Evolutionary conservation across 2,888 invertebrate species (phyloP), one percentile per base, ranked within the genome.

Genomic region (Anorthoa munda): DNA sequence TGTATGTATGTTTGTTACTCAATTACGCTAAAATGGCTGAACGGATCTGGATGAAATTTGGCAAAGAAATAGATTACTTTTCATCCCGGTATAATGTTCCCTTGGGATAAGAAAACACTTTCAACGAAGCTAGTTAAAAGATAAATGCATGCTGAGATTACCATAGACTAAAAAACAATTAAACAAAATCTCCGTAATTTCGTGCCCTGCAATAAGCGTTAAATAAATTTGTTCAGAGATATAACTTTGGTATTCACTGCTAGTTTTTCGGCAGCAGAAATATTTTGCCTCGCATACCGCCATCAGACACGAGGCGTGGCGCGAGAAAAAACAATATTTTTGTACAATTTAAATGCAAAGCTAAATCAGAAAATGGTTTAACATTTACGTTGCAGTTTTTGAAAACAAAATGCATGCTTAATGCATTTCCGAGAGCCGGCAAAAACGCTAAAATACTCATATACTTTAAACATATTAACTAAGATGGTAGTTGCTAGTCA

Each of bases 291-390:
- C 64, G 74, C 80, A 73, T 65, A 79, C 83, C 67, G 53, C 48
- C 48, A 58, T 51, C 53, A 65, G 83, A 79, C 73, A 83, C 51
- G 80, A 68, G 68, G 59, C 23, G 51, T 13, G 46, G 46, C 21
- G 72, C 56, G 66, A 53, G 58, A 69, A 66, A 82, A 83, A 72
- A 78, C 68, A 59, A 72, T 72, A 73, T 83, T 83, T 80, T 83
- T 79, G 55, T 69, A 66, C 68, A 81, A 73, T 81, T 83, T 83
- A 83, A 81, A 81, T 81, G 80, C 83, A 79, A 81, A 81, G 83
- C 68, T 79, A 81, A 81, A 81, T 83, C 68, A 69, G 48, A 73
- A 81, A 81, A 83, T 73, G 55, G 63, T 72, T 83, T 79, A 61
- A 68, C 50, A 66, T 83, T 83, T 72, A 55, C 58, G 61, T 81